Conservation (phyloP, 2,113 vertebrate genomes). For the Pyxicephalus adspersus region DNA sequence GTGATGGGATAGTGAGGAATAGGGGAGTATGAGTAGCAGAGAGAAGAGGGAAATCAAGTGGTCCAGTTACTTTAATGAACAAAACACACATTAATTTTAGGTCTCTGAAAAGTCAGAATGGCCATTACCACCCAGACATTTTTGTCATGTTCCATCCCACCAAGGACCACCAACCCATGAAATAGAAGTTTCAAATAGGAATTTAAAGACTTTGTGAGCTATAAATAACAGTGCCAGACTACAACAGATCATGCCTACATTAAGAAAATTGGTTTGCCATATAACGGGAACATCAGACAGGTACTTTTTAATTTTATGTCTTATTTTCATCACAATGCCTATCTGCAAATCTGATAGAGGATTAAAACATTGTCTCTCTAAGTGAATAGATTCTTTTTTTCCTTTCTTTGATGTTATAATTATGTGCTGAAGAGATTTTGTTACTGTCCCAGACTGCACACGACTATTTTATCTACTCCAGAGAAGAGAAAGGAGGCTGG, state of each 20-base stretch:
- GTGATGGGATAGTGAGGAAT: no score
- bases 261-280: neutral
- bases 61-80: no score
- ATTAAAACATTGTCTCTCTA: conserved; percentile 38
- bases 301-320: conserved; percentile 29
- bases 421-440: conserved; percentile 43
- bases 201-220: no score
- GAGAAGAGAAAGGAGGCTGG: neutral
- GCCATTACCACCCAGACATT: no score
- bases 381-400: conserved; percentile 35
- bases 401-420: conserved; percentile 52
- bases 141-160: no score
- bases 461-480: conserved; percentile 27
- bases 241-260: neutral
- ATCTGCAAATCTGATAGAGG: conserved; percentile 32
- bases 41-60: no score
- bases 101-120: no score
- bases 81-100: no score
- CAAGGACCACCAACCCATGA: no score
- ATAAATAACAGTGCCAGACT: no score
- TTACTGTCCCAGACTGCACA: conserved; percentile 29
- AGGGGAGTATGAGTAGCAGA: no score
- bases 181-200: no score
- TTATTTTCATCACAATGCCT: conserved; percentile 37
- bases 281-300: conserved; percentile 25